phyloP scores from a whole-genome alignment of 2,888 invertebrate species.

The Glyphotaelius pellucidus region DNA sequence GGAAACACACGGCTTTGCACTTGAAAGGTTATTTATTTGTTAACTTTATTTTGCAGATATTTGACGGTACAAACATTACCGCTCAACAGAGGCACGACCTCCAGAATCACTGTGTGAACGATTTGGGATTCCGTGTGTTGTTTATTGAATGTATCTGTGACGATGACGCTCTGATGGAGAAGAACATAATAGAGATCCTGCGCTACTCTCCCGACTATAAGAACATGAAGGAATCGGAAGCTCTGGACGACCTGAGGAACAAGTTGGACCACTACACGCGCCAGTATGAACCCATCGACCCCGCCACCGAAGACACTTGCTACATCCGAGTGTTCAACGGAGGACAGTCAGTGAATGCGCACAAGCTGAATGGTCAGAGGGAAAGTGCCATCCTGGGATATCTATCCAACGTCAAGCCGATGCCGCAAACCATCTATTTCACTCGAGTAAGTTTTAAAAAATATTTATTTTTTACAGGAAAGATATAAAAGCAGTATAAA shows the following conservation, averaged over 20 bases:
- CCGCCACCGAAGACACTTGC: conserved; percentile 77
- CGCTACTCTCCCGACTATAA: conserved; percentile 92
- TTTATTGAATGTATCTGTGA: conserved; percentile 96
- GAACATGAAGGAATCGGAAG: conserved; percentile 86
- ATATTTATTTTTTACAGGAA: not conserved
- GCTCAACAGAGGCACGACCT: conserved; percentile 87
- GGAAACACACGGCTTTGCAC: not conserved
- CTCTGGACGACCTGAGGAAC: conserved; percentile 87
- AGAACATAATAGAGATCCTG: conserved; percentile 84
- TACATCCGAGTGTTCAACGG: conserved; percentile 76
- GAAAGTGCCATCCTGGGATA: conserved; percentile 92
- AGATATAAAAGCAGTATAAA: too few species aligned
- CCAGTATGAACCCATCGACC: conserved; percentile 88
- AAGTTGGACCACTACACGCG: conserved; percentile 91
- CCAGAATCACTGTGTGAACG: conserved; percentile 83
- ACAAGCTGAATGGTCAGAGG: conserved; percentile 86
- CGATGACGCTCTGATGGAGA: conserved; percentile 78
- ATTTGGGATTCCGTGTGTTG: conserved; percentile 89
- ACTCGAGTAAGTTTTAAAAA: conserved; percentile 83
- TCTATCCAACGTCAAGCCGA: conserved; percentile 89
- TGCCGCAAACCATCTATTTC: conserved; percentile 92
- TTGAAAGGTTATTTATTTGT: not conserved
- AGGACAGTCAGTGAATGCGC: conserved; percentile 83
- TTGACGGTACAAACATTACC: conserved; percentile 96
- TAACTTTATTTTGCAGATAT: conserved; percentile 79